Evolutionary conservation across 2,797 vertebrate species (phyloP), one percentile per base, ranked within the genome.

Genomic region (Tenualosa thibaudeaui): DNA sequence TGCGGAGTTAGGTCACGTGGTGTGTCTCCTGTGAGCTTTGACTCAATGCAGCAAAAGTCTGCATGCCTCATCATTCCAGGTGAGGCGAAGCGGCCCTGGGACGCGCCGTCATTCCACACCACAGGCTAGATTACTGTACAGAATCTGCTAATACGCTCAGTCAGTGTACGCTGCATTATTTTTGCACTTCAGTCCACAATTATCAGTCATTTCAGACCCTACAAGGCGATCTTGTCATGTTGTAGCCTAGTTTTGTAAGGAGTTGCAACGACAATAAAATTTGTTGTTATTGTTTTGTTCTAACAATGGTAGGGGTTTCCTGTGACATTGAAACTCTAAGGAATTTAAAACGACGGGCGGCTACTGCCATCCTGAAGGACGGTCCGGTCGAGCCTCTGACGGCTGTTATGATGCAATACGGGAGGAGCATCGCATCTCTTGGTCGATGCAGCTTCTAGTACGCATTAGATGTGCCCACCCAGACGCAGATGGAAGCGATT

Each of bases 1-100:
- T 90, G 93, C 93, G 92, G 92, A 90, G 89, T 90, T 87, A 49
- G 89, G 91, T 95, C 94, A 94, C 94, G 86, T 94, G 95, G 87
- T 89, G 87, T 85, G 89, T 90, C 92, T 92, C 91, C 86, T 81
- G 75, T 90, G 92, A 91, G 91, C 85, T 89, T 88, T 89, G 93
- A 94, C 90, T 93, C 95, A 94, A 92, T 96, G 95, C 95, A 95
- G 94, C 94, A 95, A 92, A 93, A 91, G 89, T 91, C 91, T 89
- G 90, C 86, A 60, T 54, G 85, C 87, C 86, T 87, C 88, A 81
- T 84, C 86, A 90, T 91, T 84, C 24, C 92, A 92, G 93, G 92
- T 94, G 91, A 83, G 90, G 88, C 90, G 46, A 83, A 90, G 88
- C 90, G 51, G 81, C 85, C 68, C 37, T 40, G 65, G 65, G 31